Evolutionary conservation across 1,140 invertebrate genomes (phyloP).

Genomic region (Drosophila persimilis): DNA sequence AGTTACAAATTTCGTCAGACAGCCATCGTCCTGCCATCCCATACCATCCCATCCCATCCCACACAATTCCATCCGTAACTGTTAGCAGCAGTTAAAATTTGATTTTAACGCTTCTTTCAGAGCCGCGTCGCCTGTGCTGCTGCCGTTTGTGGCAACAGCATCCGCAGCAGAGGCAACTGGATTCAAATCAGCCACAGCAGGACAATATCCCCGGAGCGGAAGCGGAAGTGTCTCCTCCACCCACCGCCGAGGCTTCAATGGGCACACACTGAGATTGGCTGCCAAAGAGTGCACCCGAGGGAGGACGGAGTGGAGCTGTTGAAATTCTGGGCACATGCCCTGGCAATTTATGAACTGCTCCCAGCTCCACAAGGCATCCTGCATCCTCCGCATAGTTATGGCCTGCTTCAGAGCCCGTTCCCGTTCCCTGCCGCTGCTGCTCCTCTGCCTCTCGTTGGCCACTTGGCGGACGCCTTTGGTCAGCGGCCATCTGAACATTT

Average conservation of each 20-base stretch:
- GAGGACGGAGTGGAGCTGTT: slow-evolving; percentile 2
- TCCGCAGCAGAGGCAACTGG: neutral
- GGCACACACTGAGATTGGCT: slow-evolving; percentile 60
- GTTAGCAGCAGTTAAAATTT: slow-evolving; percentile 66
- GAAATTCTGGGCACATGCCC: slow-evolving; percentile 53
- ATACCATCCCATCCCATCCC: too few species aligned
- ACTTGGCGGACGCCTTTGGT: slow-evolving; percentile 56
- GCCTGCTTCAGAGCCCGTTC: neutral
- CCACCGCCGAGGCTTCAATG: slow-evolving; percentile 33
- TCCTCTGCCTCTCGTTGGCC: slow-evolving; percentile 38
- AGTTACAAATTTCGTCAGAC: slow-evolving; percentile 69
- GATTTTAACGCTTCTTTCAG: slow-evolving; percentile 63
- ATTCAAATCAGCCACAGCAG: slow-evolving; percentile 17
- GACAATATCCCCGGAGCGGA: slow-evolving; percentile 23
- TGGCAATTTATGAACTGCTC: slow-evolving; percentile 59
- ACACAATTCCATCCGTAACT: slow-evolving; percentile 44
- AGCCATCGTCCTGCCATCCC: neutral
- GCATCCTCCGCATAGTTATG: slow-evolving; percentile 20
- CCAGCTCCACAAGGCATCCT: slow-evolving; percentile 15
- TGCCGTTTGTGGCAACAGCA: slow-evolving; percentile 26
- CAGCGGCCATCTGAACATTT: slow-evolving; percentile 88
- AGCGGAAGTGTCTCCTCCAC: neutral
- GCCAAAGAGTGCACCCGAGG: slow-evolving; percentile 10
- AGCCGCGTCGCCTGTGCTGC: slow-evolving; percentile 7
- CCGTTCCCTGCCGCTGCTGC: slow-evolving; percentile 21